Evolutionary conservation across 2,797 vertebrate species (phyloP).

Genomic region (Falco naumanni): DNA sequence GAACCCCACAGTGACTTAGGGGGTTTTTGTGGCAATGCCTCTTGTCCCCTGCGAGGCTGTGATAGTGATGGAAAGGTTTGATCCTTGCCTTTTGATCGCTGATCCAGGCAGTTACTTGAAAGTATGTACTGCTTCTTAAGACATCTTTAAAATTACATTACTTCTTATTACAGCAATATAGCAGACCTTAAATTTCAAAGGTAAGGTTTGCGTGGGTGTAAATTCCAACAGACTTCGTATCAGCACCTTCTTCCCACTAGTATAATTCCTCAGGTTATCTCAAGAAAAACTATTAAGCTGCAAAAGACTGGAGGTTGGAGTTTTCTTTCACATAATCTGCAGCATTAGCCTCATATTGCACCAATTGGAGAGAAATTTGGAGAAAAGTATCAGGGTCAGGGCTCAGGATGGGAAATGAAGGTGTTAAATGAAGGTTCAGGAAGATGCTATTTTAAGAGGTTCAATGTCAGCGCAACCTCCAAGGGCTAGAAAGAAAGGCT

Average conservation of each 20-base stretch:
- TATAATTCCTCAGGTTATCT: background rate
- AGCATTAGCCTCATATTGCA: background rate
- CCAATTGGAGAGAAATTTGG: background rate
- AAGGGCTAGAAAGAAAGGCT: background rate
- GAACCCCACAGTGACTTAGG: background rate
- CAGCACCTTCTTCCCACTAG: background rate
- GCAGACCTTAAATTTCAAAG: background rate
- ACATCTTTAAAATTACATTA: background rate
- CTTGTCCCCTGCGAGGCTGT: background rate
- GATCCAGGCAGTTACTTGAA: background rate
- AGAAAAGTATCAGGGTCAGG: background rate
- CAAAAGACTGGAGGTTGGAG: background rate
- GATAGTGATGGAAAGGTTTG: accelerated
- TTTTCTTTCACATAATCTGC: background rate
- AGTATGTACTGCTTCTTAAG: background rate
- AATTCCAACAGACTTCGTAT: background rate
- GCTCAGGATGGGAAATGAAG: background rate
- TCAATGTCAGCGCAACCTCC: background rate
- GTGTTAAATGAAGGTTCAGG: background rate
- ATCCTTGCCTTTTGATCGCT: background rate
- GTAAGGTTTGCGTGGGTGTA: background rate
- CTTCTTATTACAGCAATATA: background rate
- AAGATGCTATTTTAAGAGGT: background rate
- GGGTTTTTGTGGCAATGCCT: background rate
- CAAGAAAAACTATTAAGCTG: background rate